A percentile compares a stretch with the other conserved stretches of the same genome.
Conservation (phyloP, 2,888 invertebrate genomes). For the Podotricha telesiphe region DNA sequence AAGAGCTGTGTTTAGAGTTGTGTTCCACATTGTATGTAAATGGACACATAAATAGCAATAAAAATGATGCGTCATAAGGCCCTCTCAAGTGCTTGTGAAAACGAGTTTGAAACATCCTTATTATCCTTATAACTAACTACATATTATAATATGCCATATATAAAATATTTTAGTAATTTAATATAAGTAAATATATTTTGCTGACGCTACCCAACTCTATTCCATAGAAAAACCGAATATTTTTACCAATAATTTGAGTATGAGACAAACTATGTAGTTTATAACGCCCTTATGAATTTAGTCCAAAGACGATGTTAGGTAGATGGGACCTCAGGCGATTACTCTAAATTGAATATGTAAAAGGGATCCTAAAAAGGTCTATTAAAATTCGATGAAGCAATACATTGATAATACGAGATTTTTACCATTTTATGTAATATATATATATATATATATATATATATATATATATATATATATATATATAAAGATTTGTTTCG, state of each 20-base stretch:
- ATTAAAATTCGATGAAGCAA: constrained; percentile 6
- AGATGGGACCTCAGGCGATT: constrained; percentile 28
- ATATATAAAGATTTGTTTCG: neutral
- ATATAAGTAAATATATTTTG: constrained; percentile 38
- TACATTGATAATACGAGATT: neutral
- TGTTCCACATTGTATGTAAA: no score
- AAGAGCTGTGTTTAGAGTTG: no score
- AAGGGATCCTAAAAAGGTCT: constrained; percentile 16
- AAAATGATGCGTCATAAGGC: no score
- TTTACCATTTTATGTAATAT: neutral
- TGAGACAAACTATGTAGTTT: constrained; percentile 34
- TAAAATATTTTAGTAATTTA: no score
- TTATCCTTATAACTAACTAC: no score
- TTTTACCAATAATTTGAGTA: constrained; percentile 56
- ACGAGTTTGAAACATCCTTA: no score
- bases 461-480: neutral
- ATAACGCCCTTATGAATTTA: constrained; percentile 37
- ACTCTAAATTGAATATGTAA: constrained; percentile 37
- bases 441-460: neutral
- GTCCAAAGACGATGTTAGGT: constrained; percentile 28
- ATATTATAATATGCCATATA: no score
- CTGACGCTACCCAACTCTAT: constrained; percentile 48
- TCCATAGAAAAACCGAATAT: constrained; percentile 48
- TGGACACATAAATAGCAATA: no score
- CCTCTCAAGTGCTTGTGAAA: no score